These are phyloP conservation scores for Cyphomyrus discorhynchus DNA, from an alignment of 2,113 vertebrate genomes.

Conservation along the genomic window DNA sequence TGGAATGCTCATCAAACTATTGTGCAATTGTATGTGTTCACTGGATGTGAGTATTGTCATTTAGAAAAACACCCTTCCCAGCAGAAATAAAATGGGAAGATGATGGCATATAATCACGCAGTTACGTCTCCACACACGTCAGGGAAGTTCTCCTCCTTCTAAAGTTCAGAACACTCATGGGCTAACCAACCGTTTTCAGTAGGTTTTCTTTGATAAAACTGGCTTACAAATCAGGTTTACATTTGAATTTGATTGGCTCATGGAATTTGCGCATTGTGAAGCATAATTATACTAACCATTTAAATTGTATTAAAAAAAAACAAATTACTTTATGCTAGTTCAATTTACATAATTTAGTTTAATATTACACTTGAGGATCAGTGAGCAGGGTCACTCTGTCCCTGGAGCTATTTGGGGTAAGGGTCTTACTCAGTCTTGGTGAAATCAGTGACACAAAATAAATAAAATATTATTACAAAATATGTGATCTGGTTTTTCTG, in stretches of 20 bases:
- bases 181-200: background rate
- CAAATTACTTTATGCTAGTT: background rate
- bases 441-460: background rate
- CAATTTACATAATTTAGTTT: background rate
- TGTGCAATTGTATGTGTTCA: background rate
- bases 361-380: background rate
- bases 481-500: background rate
- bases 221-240: background rate
- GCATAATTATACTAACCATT: background rate
- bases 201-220: background rate
- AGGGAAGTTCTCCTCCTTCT: background rate
- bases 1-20: background rate
- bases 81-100: background rate
- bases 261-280: background rate
- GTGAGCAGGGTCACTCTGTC: background rate
- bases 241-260: background rate
- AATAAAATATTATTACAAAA: background rate
- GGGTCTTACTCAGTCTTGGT: background rate
- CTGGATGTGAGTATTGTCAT: background rate
- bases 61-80: background rate
- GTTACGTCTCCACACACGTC: background rate
- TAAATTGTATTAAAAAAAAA: background rate
- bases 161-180: background rate
- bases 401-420: background rate
- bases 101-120: background rate